Base-by-base conservation (phyloP, 2,888 invertebrate species). In the Heliconius charithonia region DNA sequence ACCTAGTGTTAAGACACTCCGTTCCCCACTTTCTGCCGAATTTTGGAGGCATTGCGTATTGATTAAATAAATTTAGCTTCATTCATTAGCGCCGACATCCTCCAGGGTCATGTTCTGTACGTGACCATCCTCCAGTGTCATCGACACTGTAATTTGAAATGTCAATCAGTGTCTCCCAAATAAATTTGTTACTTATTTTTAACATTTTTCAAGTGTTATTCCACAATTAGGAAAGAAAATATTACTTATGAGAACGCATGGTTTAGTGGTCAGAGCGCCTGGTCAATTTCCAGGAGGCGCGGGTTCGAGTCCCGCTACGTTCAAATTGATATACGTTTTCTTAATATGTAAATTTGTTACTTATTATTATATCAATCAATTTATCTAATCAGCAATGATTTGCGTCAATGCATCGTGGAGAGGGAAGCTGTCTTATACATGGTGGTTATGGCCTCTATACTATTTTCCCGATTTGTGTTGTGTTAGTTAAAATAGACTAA, bases 91-190 rank as follows among this genome's bases (percentile, higher is more conserved):
- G 3, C 9, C n/a, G 32, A 66, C 32, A 22, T 66, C 66, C 66
- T 32, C 10, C 1, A 19, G 32, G 66, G 66, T 66, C 67, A 37
- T 13, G 1, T 12, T 37, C 37, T 67, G 37, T 41, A 67, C 67
- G 67, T 67, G 67, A 67, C n/a, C 67, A 37, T 37, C 37, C 37
- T 66, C 10, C 37, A 37, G 37, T 67, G 37, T 67, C 67, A 67
- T 37, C 37, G 37, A 67, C 67, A 67, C 37, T 67, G 67, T 66
- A 66, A 32, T 67, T 27, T 32, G 67, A n/a, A 67, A 67, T 13
- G 37, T 71, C 29, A 51, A 51, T 27, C 25, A 25, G 27, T 19
- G 19, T 51, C 27, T 27, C n/a, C 37, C 37, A n/a, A 67, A 67
- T 37, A 45, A 32, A 66, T 10, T 32, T 32, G 9, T 22, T 66